Base-by-base conservation (phyloP, 1,140 invertebrate species). In the Listronotus bonariensis region DNA sequence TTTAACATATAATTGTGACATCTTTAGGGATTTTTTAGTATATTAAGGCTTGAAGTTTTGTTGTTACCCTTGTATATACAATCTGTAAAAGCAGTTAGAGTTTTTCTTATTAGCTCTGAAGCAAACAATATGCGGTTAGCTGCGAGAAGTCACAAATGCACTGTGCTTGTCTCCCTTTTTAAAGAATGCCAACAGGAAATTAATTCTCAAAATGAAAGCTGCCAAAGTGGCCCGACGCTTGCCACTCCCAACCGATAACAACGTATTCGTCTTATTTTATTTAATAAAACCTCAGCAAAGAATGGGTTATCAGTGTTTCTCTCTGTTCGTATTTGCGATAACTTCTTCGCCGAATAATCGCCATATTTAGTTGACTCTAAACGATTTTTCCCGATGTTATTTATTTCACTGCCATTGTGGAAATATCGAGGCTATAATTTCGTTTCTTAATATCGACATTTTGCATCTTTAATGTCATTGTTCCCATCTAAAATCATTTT, bases 171-270 rank as follows among this genome's bases (percentile, higher is more conserved):
- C 72, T 76, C 74, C 73, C 72, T 72, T 75, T 74, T 75, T 77
- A 74, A 76, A 77, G 74, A 78, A 78, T 74, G 68, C 64, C 72
- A 73, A 75, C 77, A 78, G 78, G 77, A 78, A 79, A 79, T 79
- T 79, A 78, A 77, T 79, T 78, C 71, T 74, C 76, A 76, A 77
- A 78, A 78, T 77, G 76, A 75, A 77, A 72, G 72, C 72, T 71
- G 72, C 67, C 69, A 72, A 69, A 68, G 68, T 72, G 68, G 72
- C 68, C 72, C 68, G 67, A 61, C 60, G 67, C 41, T 60, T 68
- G 72, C 68, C 68, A 71, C 71, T 74, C 71, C 68, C 64, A 69
- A 56, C 38, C 70, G 72, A 74, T 74, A 74, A 76, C 66, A 68
- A 59, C 55, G 65, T 66, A 70, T 73, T 68, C 73, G 70, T 76